Evolutionary conservation across 1,140 invertebrate species (phyloP).

Genomic region (Penaeus chinensis): DNA sequence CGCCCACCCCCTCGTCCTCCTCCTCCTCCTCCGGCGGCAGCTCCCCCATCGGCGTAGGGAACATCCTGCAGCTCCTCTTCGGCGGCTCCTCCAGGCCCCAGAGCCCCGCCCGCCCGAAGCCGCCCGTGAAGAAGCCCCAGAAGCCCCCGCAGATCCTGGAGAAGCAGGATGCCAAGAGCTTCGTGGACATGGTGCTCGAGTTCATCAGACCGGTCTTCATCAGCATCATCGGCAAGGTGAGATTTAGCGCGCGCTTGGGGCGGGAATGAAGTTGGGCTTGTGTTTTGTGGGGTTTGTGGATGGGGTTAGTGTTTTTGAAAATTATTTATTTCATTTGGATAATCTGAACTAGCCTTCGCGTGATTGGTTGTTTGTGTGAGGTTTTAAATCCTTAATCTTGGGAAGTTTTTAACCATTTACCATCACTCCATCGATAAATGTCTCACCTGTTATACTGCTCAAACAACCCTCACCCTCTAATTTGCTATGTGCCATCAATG

Average conservation of each 20-base stretch:
- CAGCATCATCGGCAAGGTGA: conserved; percentile 62
- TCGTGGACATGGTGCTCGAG: conserved; percentile 59
- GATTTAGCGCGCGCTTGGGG: background rate
- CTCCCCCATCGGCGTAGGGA: background rate
- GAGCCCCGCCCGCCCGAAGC: conserved; percentile 13
- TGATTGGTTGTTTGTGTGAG: no score
- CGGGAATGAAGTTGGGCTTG: no score
- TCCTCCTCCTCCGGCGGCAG: background rate
- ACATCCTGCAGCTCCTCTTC: conserved; percentile 16
- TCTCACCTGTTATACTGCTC: no score
- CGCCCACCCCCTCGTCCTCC: background rate
- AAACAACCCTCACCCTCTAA: no score
- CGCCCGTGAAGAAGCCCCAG: background rate
- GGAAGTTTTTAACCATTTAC: no score
- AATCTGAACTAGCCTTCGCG: no score
- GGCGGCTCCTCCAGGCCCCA: background rate
- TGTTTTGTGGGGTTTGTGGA: no score
- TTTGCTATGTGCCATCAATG: no score
- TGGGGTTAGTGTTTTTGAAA: no score
- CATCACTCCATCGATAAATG: no score
- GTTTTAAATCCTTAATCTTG: no score
- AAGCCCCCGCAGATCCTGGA: conserved; percentile 27
- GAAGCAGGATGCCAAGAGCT: conserved; percentile 55
- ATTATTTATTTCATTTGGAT: no score
- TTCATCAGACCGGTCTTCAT: conserved; percentile 62